phyloP scores from a whole-genome alignment of 2,113 vertebrate genomes.

The Nettapus auritus region DNA sequence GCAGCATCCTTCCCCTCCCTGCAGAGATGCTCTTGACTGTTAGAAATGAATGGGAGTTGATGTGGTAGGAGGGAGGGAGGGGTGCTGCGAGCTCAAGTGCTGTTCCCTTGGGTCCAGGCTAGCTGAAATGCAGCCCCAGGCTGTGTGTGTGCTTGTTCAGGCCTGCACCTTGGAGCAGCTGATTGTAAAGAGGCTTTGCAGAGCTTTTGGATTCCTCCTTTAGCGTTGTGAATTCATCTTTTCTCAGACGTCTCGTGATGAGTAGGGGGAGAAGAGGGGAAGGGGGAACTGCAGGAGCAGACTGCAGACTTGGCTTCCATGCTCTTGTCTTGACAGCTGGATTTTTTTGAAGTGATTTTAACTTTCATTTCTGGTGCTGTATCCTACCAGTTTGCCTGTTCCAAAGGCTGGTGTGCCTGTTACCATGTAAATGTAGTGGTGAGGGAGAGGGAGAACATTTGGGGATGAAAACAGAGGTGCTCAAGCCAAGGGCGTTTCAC shows the following conservation, averaged over 20 bases:
- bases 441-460: background rate
- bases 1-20: background rate
- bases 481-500: background rate
- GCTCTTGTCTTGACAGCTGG: background rate
- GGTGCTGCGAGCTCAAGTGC: background rate
- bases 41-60: background rate
- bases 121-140: background rate
- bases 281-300: background rate
- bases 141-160: background rate
- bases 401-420: accelerated
- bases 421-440: background rate
- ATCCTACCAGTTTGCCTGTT: background rate
- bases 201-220: background rate
- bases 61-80: background rate
- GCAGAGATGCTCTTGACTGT: background rate
- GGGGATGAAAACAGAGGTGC: background rate
- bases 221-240: accelerated
- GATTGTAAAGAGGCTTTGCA: background rate
- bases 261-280: background rate
- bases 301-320: background rate
- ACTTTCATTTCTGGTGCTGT: background rate
- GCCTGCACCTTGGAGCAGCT: background rate
- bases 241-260: background rate
- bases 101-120: background rate
- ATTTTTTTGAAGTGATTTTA: background rate